Evolutionary conservation across 2,888 invertebrate species (phyloP), one percentile per base, ranked within the genome.

Genomic region (Stegophylla sp.): DNA sequence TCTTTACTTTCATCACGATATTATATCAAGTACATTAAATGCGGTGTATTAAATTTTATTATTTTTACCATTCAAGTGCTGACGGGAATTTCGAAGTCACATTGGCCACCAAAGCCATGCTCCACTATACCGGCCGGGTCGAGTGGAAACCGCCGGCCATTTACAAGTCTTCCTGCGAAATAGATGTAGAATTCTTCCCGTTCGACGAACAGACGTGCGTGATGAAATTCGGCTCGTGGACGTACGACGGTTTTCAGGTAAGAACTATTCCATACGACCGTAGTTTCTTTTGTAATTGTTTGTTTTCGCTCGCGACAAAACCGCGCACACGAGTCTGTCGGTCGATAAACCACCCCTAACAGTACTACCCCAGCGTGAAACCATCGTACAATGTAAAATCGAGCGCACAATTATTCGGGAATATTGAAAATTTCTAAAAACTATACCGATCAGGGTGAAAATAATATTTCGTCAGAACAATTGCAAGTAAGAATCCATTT

Each of bases 71-170:
- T n/a, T n/a, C n/a, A 87, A 93, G 93, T 88, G 93, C 93, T 85
- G 93, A 94, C 87, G 93, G 93, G 84, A 94, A 93, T 87, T 93
- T 93, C 86, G 93, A 94, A 88, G 93, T 94, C 86, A 93, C 93
- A 77, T 88, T 93, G 85, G 93, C 93, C 83, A 93, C 93, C 82
- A 93, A 93, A 86, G 93, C 93, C 83, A 93, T 93, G 82, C 88
- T 94, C 69, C 92, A 93, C 87, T 92, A 90, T 86, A 92, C 92
- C 74, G 95, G 95, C 82, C 90, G 91, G 84, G 94, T 95, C 77
- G 93, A 93, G 85, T 95, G 95, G 94, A 94, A 94, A 85, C 96
- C 96, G 81, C 96, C 96, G 56, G 95, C 95, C 84, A 95, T 96
- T 86, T 95, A 95, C 89, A 93, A 95, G 89, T 94, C 94, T 87